Conservation (phyloP, 64 coral and sea anemone species). For the Stichodactyla helianthus region DNA sequence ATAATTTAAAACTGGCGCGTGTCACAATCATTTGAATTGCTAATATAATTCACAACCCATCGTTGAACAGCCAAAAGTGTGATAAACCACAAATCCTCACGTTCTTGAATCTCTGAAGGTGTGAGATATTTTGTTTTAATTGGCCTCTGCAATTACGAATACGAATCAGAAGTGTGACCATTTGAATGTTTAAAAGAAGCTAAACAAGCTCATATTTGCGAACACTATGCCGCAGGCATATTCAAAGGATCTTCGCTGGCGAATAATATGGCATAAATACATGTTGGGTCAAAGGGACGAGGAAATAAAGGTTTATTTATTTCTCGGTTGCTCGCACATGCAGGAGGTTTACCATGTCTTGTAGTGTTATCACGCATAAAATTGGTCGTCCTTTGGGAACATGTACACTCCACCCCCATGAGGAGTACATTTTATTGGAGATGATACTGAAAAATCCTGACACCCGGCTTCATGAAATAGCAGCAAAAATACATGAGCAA, state of each 20-base stretch:
- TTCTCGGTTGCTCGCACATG: constrained; percentile 33
- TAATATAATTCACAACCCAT: constrained; percentile 27
- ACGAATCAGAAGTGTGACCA: constrained; percentile 11
- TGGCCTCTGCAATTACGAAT: no score
- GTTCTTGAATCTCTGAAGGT: constrained; percentile 17
- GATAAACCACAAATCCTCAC: not conserved
- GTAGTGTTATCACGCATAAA: constrained; percentile 9
- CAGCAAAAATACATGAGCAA: constrained; percentile 11
- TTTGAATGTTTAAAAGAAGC: no score
- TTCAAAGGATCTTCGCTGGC: no score
- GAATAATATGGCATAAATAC: not conserved
- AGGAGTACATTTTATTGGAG: constrained; percentile 56
- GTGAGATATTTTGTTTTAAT: no score
- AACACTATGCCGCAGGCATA: constrained; percentile 31
- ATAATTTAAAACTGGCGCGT: constrained; percentile 22
- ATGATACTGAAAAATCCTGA: constrained; percentile 28
- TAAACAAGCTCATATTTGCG: constrained; percentile 6
- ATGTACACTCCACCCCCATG: constrained; percentile 29
- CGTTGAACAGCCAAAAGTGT: no score
- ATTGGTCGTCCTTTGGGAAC: no score
- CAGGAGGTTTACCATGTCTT: constrained; percentile 22
- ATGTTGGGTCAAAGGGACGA: not conserved
- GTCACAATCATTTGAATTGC: constrained; percentile 4
- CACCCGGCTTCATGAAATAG: constrained; percentile 12
- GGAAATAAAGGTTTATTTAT: constrained; percentile 24